Conservation (phyloP, 2,888 invertebrate species). For the Hypomecis atomaria region DNA sequence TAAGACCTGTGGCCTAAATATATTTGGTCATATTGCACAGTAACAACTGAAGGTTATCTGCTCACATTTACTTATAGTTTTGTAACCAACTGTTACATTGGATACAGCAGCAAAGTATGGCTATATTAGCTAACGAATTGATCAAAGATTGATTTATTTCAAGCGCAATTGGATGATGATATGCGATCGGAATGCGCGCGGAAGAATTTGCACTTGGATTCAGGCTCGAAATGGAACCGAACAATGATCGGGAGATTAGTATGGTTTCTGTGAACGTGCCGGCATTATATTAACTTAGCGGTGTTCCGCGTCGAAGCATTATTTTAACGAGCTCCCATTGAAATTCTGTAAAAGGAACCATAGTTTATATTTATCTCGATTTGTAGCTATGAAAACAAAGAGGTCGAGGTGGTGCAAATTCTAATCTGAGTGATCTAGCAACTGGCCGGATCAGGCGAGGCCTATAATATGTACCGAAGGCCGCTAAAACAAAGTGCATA, state of each 20-base stretch:
- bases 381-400: neutral
- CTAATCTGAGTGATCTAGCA: neutral
- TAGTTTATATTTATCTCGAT: neutral
- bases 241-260: slow-evolving; percentile 42
- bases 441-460: neutral
- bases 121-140: slow-evolving; percentile 11
- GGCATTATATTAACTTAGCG: slow-evolving; percentile 50
- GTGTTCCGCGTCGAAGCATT: slow-evolving; percentile 44
- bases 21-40: slow-evolving; percentile 24
- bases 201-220: slow-evolving; percentile 39
- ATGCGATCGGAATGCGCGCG: slow-evolving; percentile 37
- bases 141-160: slow-evolving; percentile 34
- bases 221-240: slow-evolving; percentile 38
- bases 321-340: slow-evolving; percentile 50
- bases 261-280: slow-evolving; percentile 43
- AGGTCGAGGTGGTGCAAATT: neutral
- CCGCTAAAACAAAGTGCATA: slow-evolving; percentile 61
- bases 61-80: slow-evolving; percentile 24
- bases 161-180: slow-evolving; percentile 37
- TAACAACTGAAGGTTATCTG: slow-evolving; percentile 29
- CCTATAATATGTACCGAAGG: slow-evolving; percentile 12
- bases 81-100: slow-evolving; percentile 13
- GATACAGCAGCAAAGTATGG: slow-evolving; percentile 8
- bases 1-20: slow-evolving; percentile 36
- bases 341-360: slow-evolving; percentile 36